Evolutionary conservation across 2,888 invertebrate species (phyloP).

Genomic region (Euclidia mi): DNA sequence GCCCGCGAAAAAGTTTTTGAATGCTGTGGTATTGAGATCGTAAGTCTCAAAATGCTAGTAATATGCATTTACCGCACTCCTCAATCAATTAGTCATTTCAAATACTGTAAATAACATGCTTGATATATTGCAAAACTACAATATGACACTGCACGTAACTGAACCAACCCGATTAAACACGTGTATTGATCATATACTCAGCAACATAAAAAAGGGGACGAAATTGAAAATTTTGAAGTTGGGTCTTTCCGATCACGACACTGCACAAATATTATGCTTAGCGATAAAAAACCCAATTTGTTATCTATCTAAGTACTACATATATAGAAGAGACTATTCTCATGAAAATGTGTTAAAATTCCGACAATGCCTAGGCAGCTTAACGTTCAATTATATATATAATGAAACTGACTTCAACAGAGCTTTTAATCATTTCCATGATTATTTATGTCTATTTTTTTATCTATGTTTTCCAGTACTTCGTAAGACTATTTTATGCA

Average conservation of each 20-base stretch:
- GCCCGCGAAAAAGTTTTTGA: background rate
- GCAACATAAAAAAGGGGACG: no score
- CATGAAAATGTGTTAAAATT: background rate
- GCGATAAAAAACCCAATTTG: background rate
- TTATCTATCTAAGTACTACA: background rate
- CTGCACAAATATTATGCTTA: background rate
- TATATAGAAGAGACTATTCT: background rate
- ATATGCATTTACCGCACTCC: background rate
- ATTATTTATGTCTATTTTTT: background rate
- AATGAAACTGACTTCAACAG: no score
- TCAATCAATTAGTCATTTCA: background rate
- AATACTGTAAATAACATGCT: background rate
- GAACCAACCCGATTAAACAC: background rate
- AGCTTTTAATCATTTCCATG: background rate
- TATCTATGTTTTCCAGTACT: background rate
- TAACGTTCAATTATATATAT: no score
- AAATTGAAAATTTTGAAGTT: no score
- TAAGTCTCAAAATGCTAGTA: background rate
- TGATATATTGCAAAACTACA: background rate
- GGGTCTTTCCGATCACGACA: no score
- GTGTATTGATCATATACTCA: no score
- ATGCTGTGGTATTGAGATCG: background rate
- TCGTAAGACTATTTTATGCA: no score
- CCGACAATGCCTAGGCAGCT: no score
- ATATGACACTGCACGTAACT: background rate